A percentile compares a stretch with the other conserved stretches of the same genome.
Conservation (phyloP, 2,888 invertebrate species). For the Trissoscelio sp. region DNA sequence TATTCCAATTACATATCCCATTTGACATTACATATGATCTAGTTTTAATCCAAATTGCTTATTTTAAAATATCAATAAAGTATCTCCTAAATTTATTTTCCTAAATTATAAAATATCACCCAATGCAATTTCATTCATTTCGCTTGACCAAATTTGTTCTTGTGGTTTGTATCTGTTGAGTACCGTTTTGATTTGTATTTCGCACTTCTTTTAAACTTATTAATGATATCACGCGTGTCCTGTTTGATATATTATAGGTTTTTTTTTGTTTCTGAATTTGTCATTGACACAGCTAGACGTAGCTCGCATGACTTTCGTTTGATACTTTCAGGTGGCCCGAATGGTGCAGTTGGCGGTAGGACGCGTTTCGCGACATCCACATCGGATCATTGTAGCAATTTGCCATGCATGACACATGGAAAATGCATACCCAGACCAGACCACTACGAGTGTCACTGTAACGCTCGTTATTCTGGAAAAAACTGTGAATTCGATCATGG, state of each 20-base stretch:
- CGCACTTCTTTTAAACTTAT: constrained; percentile 32
- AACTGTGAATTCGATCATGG: constrained; percentile 92
- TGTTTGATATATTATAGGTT: no score
- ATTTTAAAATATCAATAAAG: no score
- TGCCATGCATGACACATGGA: constrained; percentile 93
- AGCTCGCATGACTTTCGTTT: constrained; percentile 76
- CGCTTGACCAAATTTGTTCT: no score
- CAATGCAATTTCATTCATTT: constrained; percentile 21
- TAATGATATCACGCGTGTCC: constrained; percentile 16
- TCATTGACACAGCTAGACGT: constrained; percentile 53
- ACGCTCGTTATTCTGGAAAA: constrained; percentile 92
- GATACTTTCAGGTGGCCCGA: constrained; percentile 79
- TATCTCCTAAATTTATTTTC: no score
- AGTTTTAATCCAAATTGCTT: no score
- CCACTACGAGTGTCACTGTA: constrained; percentile 93
- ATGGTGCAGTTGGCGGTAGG: constrained; percentile 73
- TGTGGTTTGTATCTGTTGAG: constrained; percentile 12
- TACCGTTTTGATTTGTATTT: constrained; percentile 7
- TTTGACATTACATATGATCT: no score
- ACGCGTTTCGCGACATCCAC: constrained; percentile 76
- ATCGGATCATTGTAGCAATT: constrained; percentile 90
- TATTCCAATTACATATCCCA: no score
- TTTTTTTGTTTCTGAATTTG: constrained; percentile 13
- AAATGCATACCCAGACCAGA: constrained; percentile 91
- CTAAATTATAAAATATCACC: no score